These are phyloP conservation scores for Distichodus sexfasciatus DNA, from an alignment of 2,797 vertebrate species.

Conservation along the genomic window DNA sequence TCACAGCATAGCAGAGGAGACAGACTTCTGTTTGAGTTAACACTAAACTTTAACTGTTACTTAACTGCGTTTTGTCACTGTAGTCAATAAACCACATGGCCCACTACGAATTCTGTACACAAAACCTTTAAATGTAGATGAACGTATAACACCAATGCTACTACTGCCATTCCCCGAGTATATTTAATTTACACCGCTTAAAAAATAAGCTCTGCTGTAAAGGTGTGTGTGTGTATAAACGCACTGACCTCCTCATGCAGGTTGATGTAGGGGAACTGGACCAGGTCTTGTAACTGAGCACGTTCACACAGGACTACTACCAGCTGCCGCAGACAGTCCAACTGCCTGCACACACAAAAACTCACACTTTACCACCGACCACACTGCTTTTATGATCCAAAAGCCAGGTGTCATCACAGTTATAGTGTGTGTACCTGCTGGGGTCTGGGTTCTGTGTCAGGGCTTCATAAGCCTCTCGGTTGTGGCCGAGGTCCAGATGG, in stretches of 20 bases:
- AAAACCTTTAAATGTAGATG: no score
- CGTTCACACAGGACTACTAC: constrained; percentile 94
- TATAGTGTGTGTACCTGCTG: constrained; percentile 77
- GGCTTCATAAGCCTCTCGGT: constrained; percentile 88
- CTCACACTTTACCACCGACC: constrained; percentile 8
- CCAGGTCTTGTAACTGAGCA: constrained; percentile 89
- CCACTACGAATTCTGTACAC: no score
- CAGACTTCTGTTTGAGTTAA: no score
- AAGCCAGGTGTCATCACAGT: background rate
- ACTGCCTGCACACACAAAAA: constrained; percentile 72
- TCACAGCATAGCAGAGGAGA: no score
- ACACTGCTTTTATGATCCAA: no score
- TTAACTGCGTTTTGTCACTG: no score
- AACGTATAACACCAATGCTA: no score
- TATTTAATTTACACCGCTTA: no score
- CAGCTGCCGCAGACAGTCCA: constrained; percentile 93
- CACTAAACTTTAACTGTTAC: no score
- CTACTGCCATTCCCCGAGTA: no score
- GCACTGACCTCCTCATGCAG: constrained; percentile 86
- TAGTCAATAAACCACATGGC: no score
- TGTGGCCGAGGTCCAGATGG: constrained; percentile 93
- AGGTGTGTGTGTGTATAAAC: background rate
- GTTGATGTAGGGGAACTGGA: constrained; percentile 90
- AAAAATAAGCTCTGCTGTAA: background rate
- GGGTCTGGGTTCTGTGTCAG: constrained; percentile 90